Evolutionary conservation across 2,888 invertebrate genomes (phyloP).

Genomic region (Netelia virgata): DNA sequence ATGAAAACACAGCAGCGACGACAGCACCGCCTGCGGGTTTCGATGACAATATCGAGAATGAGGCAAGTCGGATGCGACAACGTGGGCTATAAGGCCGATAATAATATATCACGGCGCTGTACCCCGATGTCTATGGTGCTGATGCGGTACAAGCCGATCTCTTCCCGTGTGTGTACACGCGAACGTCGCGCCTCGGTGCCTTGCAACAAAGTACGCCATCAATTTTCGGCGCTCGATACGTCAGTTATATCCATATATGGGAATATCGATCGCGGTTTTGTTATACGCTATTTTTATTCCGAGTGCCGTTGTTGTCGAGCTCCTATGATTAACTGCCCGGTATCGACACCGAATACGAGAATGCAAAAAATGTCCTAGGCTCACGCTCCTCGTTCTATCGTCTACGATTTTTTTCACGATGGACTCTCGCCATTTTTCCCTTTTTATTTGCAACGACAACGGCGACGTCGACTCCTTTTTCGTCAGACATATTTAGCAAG

Average conservation of each 20-base stretch:
- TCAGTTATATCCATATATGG: constrained; percentile 20
- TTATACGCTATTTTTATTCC: constrained; percentile 62
- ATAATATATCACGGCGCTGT: constrained; percentile 58
- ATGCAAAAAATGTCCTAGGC: constrained; percentile 37
- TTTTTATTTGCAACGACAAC: too few relatives aligned
- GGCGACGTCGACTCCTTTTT: too few relatives aligned
- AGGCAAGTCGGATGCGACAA: background rate
- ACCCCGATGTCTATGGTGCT: background rate
- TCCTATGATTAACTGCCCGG: constrained; percentile 59
- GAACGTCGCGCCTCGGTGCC: constrained; percentile 54
- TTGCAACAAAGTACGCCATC: constrained; percentile 64
- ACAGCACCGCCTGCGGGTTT: background rate
- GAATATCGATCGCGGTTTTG: constrained; percentile 58
- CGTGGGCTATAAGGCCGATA: constrained; percentile 13
- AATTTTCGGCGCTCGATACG: constrained; percentile 53
- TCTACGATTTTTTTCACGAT: background rate
- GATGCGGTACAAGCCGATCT: constrained; percentile 1
- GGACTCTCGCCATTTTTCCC: background rate
- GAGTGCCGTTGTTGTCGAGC: constrained; percentile 46
- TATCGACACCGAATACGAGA: constrained; percentile 25
- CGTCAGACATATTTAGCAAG: too few relatives aligned
- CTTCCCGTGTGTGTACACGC: background rate
- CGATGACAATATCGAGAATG: background rate
- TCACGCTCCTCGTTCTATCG: background rate
- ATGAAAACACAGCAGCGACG: background rate